Evolutionary conservation across 2,888 invertebrate species (phyloP).

Genomic region (Microplitis deprimator): DNA sequence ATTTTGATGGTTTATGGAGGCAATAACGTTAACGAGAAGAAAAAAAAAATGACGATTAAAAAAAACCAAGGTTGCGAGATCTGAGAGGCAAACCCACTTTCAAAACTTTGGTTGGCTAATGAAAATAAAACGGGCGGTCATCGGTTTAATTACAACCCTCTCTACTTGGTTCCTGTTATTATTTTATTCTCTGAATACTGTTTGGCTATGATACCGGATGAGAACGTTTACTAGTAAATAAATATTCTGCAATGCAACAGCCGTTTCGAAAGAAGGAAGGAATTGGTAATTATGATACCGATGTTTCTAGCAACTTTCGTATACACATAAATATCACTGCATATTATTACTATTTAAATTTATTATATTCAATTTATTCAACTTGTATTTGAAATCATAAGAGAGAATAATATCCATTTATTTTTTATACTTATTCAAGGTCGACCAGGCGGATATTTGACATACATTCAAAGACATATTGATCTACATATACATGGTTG

Average conservation of each 20-base stretch:
- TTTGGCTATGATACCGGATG: conserved; percentile 5
- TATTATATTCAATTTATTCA: background rate
- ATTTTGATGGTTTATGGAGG: conserved; percentile 1
- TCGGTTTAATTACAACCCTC: conserved; percentile 22
- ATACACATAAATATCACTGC: background rate
- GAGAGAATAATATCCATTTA: background rate
- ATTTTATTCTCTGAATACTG: background rate
- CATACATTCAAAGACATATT: conserved; percentile 6
- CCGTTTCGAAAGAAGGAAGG: conserved; percentile 15
- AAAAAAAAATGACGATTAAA: conserved; percentile 5
- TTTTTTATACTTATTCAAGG: conserved; percentile 14
- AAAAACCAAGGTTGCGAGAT: conserved; percentile 29
- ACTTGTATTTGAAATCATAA: background rate
- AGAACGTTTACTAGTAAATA: conserved; percentile 6
- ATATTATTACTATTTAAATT: background rate
- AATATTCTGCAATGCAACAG: background rate
- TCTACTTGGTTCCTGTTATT: conserved; percentile 4
- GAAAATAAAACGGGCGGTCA: conserved; percentile 28
- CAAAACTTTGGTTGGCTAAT: conserved; percentile 25
- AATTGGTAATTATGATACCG: background rate
- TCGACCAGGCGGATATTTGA: conserved; percentile 9
- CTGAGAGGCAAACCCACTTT: conserved; percentile 33
- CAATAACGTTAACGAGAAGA: conserved; percentile 9
- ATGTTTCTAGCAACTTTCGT: background rate
- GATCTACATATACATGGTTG: conserved; percentile 26